Percentiles rank a stretch among this genome's conserved stretches.
These are phyloP conservation scores for Lydus trimaculatus DNA, from an alignment of 2,888 invertebrate species.

Conservation along the genomic window DNA sequence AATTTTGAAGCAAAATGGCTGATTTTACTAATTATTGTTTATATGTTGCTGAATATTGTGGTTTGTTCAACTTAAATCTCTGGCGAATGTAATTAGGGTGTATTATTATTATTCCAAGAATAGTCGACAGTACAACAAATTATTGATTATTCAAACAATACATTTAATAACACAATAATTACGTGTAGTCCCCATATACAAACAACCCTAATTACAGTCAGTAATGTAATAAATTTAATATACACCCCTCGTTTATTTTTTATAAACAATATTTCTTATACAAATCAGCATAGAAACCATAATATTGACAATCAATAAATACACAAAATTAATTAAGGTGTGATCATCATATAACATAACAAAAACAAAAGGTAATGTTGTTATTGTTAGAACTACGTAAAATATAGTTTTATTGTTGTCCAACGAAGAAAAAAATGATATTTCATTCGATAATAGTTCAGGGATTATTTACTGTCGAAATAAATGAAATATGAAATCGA, in stretches of 20 bases:
- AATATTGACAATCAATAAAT: neutral
- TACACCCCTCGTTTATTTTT: neutral
- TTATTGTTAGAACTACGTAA: neutral
- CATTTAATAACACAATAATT: neutral
- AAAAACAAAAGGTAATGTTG: neutral
- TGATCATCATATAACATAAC: neutral
- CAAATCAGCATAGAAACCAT: neutral
- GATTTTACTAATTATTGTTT: neutral
- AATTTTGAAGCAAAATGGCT: neutral
- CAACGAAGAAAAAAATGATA: neutral
- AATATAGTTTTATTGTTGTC: neutral
- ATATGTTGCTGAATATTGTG: neutral
- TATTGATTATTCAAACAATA: conserved; percentile 10
- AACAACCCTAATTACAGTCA: neutral
- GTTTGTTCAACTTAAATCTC: neutral
- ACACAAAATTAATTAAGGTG: neutral
- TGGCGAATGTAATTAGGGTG: neutral
- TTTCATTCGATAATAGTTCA: neutral
- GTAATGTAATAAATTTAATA: neutral
- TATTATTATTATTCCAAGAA: neutral
- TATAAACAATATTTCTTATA: neutral
- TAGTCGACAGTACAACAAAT: neutral
- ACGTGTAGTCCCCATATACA: neutral
- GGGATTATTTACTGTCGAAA: neutral
- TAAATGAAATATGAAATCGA: neutral